Evolutionary conservation across 1,140 invertebrate genomes (phyloP).

Genomic region (Aphidius gifuensis): DNA sequence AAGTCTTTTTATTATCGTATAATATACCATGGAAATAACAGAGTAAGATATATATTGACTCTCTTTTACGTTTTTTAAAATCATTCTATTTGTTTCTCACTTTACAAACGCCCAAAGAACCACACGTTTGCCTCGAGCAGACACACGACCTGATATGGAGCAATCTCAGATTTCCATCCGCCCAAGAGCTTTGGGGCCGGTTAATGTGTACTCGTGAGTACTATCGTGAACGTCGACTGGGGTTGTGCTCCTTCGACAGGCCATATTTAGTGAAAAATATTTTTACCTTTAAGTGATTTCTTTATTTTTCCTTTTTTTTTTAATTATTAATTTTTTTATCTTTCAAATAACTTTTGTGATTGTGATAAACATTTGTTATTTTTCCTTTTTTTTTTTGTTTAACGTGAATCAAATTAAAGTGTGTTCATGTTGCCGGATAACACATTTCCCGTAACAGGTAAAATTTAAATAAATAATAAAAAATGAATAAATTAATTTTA

Average conservation of each 20-base stretch:
- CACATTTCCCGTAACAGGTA: conserved; percentile 55
- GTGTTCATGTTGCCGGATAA: conserved; percentile 54
- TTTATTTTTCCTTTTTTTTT: background rate
- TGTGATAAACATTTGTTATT: background rate
- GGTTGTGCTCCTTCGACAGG: conserved; percentile 15
- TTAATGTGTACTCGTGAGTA: conserved; percentile 20
- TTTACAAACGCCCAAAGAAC: background rate
- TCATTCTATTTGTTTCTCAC: too few relatives aligned
- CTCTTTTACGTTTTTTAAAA: too few relatives aligned
- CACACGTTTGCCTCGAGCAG: conserved; percentile 31
- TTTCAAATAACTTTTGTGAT: background rate
- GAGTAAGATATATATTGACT: too few relatives aligned
- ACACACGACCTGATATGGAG: conserved; percentile 53
- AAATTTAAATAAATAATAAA: background rate
- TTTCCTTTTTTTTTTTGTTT: too few relatives aligned
- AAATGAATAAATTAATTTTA: background rate
- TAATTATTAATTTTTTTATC: background rate
- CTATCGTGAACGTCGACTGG: conserved; percentile 25
- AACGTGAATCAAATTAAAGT: background rate
- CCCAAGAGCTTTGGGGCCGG: conserved; percentile 37
- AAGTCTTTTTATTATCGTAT: too few relatives aligned
- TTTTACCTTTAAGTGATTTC: too few relatives aligned
- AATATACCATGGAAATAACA: too few relatives aligned
- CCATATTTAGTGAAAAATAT: background rate
- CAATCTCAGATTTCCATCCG: conserved; percentile 57